Base-by-base conservation (phyloP, 2,113 vertebrate genomes). In the Castor canadensis region DNA sequence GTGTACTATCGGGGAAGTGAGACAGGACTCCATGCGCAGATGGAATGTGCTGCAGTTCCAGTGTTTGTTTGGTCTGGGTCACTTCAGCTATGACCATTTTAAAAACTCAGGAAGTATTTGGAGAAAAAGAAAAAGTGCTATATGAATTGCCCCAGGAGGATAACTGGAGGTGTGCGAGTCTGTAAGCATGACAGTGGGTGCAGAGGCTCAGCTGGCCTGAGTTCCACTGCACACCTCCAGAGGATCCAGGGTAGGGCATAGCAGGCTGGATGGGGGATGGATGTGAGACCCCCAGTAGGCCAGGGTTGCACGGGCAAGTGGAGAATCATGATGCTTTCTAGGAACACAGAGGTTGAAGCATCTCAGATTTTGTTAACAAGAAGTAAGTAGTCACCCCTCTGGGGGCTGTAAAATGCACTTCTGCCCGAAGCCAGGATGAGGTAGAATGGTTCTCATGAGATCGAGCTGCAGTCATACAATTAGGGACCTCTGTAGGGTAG, bases 401-500 rank as follows among this genome's bases (percentile, higher is more conserved):
- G 12, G 60, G 73, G 40, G 56, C 38, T 0, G 3, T 32, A 62
- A 56, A 43, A 9, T 12, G 1, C 24, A 4, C 13, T 87, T 64
- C 58, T 40, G 56, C 38, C 67, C 12, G 3, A 12, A 20, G 80
- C 19, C 4, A 13, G 26, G 72, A 3, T 22, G 6, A 10, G 43
- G 32, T 3, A 82, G 24, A 38, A n/a, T 2, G 16, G 20, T 17
- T 11, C 1, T 16, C 13, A 1, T 17, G 20, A 86, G 45, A 13
- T 0, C 0, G 0, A 0, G 0, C 38, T 66, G n/a, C 26, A 76
- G 62, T 22, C 9, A 30, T 4, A 5, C 69, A 16, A 69, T 17
- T 9, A 26, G 40, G n/a, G 64, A 4, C 15, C 24, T 8, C 3
- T 3, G 0, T 13, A 32, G 1, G 75, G 11, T 22, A 45, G 49